Evolutionary conservation across 2,888 invertebrate species (phyloP).

Genomic region (Caenorhabditis sp.): DNA sequence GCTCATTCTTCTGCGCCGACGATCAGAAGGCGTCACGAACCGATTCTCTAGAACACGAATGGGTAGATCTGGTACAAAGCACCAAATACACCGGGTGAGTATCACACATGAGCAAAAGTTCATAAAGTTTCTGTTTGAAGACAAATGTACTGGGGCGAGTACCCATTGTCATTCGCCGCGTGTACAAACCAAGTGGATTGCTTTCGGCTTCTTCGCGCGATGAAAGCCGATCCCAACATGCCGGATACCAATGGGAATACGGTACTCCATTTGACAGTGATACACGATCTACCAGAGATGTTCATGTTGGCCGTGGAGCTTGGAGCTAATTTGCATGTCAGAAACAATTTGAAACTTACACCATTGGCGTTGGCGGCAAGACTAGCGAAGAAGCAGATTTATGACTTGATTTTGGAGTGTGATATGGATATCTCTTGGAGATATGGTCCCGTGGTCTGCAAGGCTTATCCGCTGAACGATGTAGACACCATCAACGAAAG

Average conservation of each 20-base stretch:
- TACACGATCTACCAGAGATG: slow-evolving; percentile 92
- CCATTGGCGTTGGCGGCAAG: slow-evolving; percentile 89
- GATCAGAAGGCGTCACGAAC: slow-evolving; percentile 90
- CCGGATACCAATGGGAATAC: slow-evolving; percentile 99
- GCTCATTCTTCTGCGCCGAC: slow-evolving; percentile 97
- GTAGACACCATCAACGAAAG: slow-evolving; percentile 90
- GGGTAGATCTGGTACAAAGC: slow-evolving; percentile 90
- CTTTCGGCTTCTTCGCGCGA: slow-evolving; percentile 93
- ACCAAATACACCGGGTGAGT: slow-evolving; percentile 91
- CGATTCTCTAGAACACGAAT: slow-evolving; percentile 93
- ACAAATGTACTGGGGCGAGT: slow-evolving; percentile 99
- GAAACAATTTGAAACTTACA: slow-evolving; percentile 92
- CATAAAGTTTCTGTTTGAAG: slow-evolving; percentile 85
- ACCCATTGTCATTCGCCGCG: slow-evolving; percentile 96
- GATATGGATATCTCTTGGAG: slow-evolving; percentile 98
- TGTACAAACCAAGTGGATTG: slow-evolving; percentile 98
- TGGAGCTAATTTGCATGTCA: slow-evolving; percentile 91
- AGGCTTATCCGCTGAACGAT: slow-evolving; percentile 93
- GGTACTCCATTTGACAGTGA: slow-evolving; percentile 95
- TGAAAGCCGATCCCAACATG: slow-evolving; percentile 94
- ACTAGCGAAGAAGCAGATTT: slow-evolving; percentile 87
- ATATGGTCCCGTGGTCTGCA: slow-evolving; percentile 88
- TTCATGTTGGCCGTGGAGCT: slow-evolving; percentile 96
- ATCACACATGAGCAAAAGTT: slow-evolving; percentile 17
- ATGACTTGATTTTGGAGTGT: slow-evolving; percentile 96